Evolutionary conservation across 2,797 vertebrate species (phyloP), one percentile per base, ranked within the genome.

Genomic region (Heterohyrax brucei): DNA sequence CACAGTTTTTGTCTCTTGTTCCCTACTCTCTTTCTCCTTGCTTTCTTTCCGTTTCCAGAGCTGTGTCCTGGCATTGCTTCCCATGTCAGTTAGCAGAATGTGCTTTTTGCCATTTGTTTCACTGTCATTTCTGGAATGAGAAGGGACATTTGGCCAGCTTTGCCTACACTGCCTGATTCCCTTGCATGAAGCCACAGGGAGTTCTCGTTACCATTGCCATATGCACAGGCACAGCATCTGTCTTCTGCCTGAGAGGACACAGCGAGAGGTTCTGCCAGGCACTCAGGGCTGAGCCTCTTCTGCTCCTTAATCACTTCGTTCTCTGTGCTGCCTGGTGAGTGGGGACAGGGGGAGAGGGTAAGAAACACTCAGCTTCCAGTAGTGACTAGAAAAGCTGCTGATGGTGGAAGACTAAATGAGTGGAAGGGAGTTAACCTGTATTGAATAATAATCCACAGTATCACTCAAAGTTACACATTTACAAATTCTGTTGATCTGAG

Each of bases 81-180:
- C 87, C 28, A 7, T 24, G 61, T 21, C 70, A 76, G 93, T 95
- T 89, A 77, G 81, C 87, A 73, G 85, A 79, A 87, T 75, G 90
- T 48, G 39, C 85, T 86, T 53, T 81, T 89, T 96, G 89, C 94
- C 89, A 62, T 95, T 97, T 95, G 90, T 95, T 87, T 73, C 95
- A 33, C 91, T 89, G 89, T 91, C 80, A 16, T 87, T 95, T 80
- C 96, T 95, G 94, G 87, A 93, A 56, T 0, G 1, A 77, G 89
- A 66, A 93, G 95, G 78, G 61, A 79, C 62, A 64, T 33, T 66
- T 90, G 94, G 95, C 82, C 39, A 1, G 64, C 80, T 46, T 77
- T 10, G 50, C 59, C 33, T 30, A 0, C 4, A n/a, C 39, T 2
- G 87, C 87, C 92, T 19, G 89, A 81, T 81, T 83, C 93, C 89